A percentile compares a stretch with the other conserved stretches of the same genome.
These are phyloP conservation scores for Zaprionus bogoriensis DNA, from an alignment of 2,888 invertebrate genomes.

Conservation along the genomic window DNA sequence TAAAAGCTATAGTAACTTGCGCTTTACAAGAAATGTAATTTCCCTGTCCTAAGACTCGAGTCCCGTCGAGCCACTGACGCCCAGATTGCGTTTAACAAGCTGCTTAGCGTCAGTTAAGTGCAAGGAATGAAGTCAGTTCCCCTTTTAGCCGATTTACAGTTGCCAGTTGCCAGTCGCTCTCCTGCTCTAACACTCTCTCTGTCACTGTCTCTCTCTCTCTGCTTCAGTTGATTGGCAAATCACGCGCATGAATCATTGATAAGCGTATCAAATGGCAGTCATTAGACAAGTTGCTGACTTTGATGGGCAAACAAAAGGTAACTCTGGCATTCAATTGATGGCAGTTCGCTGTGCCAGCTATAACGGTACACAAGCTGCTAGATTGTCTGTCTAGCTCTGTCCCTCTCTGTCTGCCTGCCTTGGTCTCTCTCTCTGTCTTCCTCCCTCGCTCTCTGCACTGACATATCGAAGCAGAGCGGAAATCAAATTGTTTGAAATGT, in stretches of 20 bases:
- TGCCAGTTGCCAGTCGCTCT: too few species aligned
- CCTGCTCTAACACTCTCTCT: not conserved
- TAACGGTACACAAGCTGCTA: not conserved
- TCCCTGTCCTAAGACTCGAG: too few species aligned
- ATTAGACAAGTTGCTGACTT: slow-evolving; percentile 65
- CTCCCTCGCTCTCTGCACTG: not conserved
- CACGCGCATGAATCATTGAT: slow-evolving; percentile 72
- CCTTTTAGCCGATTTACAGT: too few species aligned
- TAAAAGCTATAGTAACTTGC: too few species aligned
- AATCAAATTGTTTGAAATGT: slow-evolving; percentile 56
- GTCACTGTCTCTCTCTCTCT: not conserved
- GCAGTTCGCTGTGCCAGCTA: slow-evolving; percentile 23
- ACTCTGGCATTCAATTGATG: slow-evolving; percentile 26
- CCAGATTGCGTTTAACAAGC: slow-evolving; percentile 55
- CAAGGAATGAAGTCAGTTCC: slow-evolving; percentile 41
- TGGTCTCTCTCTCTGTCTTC: too few species aligned
- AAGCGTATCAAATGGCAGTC: slow-evolving; percentile 72
- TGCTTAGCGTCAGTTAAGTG: slow-evolving; percentile 62
- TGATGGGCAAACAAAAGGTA: slow-evolving; percentile 52
- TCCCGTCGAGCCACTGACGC: slow-evolving; percentile 8
- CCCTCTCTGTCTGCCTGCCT: too few species aligned
- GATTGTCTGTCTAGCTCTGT: slow-evolving; percentile 22
- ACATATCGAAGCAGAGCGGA: slow-evolving; percentile 25
- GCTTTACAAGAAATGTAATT: too few species aligned
- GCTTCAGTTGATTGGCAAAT: slow-evolving; percentile 48